Percentiles rank a stretch among this genome's conserved stretches.
phyloP scores from a whole-genome alignment of 2,797 vertebrate species.

The Pantherophis vulpinus region DNA sequence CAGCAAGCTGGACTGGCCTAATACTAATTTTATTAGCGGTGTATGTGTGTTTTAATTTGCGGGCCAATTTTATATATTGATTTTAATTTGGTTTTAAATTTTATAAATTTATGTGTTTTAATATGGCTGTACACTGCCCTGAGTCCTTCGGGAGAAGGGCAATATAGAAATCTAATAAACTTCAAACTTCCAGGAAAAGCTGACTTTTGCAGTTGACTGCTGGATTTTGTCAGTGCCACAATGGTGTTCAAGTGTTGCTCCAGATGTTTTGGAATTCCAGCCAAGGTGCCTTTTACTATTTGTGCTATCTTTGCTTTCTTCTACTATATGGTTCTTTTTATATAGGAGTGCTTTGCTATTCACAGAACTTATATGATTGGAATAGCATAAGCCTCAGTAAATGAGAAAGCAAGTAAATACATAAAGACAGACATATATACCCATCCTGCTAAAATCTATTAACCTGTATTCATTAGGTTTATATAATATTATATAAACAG shows the following conservation, averaged over 20 bases:
- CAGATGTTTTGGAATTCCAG: not conserved
- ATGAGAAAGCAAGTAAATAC: not conserved
- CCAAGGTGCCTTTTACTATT: not conserved
- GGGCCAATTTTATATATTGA: no score
- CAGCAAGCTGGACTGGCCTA: no score
- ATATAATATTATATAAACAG: not conserved
- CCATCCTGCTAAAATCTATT: not conserved
- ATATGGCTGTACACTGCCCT: no score
- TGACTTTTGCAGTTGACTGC: not conserved
- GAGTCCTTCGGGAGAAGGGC: no score
- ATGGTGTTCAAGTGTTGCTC: not conserved
- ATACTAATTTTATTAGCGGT: no score
- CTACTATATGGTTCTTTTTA: not conserved
- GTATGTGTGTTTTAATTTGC: no score
- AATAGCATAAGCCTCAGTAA: not conserved
- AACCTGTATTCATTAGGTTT: not conserved
- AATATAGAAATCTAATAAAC: no score
- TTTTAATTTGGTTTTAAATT: no score
- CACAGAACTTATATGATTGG: not conserved
- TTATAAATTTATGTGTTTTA: no score
- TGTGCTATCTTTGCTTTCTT: not conserved
- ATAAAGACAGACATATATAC: not conserved
- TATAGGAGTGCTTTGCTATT: not conserved
- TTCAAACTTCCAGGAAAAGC: not conserved
- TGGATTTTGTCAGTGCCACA: not conserved